Evolutionary conservation across 2,888 invertebrate species (phyloP).

Genomic region (Caenorhabditis wallacei): DNA sequence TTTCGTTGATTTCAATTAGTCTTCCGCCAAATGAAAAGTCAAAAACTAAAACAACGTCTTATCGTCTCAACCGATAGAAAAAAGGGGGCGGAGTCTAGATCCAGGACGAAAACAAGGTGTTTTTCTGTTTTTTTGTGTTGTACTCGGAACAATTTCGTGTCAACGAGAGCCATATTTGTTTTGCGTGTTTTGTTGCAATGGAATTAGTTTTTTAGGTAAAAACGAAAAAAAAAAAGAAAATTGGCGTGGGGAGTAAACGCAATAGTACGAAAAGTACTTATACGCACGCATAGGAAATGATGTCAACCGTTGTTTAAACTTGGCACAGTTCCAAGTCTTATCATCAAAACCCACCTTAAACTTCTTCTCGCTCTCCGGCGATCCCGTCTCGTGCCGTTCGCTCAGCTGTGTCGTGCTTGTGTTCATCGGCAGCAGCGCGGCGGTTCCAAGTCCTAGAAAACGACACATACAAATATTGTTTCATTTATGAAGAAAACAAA

Average conservation of each 20-base stretch:
- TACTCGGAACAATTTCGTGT: background rate
- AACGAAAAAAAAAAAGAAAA: background rate
- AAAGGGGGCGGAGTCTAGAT: conserved; percentile 25
- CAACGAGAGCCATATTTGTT: background rate
- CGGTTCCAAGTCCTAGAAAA: conserved; percentile 36
- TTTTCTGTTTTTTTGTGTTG: conserved; percentile 25
- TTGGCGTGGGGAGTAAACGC: background rate
- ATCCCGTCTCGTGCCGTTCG: conserved; percentile 37
- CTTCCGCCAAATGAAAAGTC: no score
- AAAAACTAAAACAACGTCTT: no score
- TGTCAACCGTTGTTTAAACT: conserved; percentile 19
- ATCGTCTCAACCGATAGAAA: no score
- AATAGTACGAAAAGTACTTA: background rate
- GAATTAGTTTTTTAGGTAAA: background rate
- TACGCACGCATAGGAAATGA: conserved; percentile 11
- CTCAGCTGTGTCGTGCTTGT: conserved; percentile 3
- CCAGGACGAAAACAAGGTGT: conserved; percentile 32
- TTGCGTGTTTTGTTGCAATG: background rate
- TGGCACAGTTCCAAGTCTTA: conserved; percentile 23
- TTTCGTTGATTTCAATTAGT: conserved; percentile 10
- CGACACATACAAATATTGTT: no score
- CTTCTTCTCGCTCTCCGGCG: conserved; percentile 49
- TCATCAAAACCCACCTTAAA: conserved; percentile 29
- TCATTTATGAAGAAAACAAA: background rate
- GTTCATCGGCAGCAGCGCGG: conserved; percentile 31